Percentiles rank a stretch among this genome's conserved stretches.
Evolutionary conservation across 1,140 invertebrate genomes (phyloP).

Genomic region (Drosophila azteca): DNA sequence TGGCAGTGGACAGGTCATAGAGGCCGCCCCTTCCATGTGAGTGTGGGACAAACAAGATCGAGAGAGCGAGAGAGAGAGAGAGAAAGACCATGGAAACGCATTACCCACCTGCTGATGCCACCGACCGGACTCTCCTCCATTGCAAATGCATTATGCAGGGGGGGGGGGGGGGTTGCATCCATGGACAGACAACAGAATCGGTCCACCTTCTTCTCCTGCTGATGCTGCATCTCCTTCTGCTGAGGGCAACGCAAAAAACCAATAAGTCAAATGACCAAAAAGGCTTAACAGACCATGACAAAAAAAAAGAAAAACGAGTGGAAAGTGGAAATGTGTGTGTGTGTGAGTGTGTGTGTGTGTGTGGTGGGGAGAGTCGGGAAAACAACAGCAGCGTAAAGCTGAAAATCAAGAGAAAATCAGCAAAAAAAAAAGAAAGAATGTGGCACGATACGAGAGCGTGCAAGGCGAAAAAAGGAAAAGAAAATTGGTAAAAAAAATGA

Average conservation of each 20-base stretch:
- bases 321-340: too few species aligned
- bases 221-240: constrained; percentile 4
- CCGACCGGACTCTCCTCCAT: too few species aligned
- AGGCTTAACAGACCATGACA: constrained; percentile 79
- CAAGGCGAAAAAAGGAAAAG: too few species aligned
- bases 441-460: too few species aligned
- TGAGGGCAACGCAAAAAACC: constrained; percentile 63
- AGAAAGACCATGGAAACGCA: constrained; percentile 20
- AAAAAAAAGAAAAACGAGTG: constrained; percentile 43
- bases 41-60: constrained; percentile 48
- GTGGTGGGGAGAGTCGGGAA: constrained; percentile 8
- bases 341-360: too few species aligned
- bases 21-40: constrained; percentile 51
- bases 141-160: constrained; percentile 39
- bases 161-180: background rate
- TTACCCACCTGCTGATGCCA: constrained; percentile 16
- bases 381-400: constrained; percentile 38
- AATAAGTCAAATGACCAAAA: constrained; percentile 82
- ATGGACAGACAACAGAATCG: background rate
- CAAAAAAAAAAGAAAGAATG: constrained; percentile 33
- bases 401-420: constrained; percentile 47
- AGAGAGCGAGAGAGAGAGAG: constrained; percentile 17
- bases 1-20: constrained; percentile 64
- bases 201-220: constrained; percentile 23
- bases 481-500: constrained; percentile 13